Percentiles rank a stretch among this genome's conserved stretches.
Evolutionary conservation across 2,113 vertebrate species (phyloP).

Genomic region (Argyrosomus japonicus): DNA sequence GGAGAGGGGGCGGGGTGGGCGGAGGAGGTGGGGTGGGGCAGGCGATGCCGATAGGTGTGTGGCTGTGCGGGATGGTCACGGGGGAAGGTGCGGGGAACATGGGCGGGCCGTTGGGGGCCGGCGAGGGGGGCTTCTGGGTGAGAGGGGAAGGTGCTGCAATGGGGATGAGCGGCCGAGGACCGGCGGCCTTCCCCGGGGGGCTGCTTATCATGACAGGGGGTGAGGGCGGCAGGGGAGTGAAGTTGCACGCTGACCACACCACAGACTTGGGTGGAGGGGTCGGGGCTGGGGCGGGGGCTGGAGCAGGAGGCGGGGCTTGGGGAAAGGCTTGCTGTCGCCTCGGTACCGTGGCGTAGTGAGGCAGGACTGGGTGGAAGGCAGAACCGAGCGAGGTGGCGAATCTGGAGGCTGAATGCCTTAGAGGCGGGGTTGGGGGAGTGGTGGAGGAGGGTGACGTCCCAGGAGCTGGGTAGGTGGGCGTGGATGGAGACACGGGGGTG

Average conservation of each 20-base stretch:
- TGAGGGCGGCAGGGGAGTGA: constrained; percentile 93
- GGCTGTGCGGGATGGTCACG: constrained; percentile 84
- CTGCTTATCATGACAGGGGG: constrained; percentile 99
- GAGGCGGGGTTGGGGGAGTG: constrained; percentile 94
- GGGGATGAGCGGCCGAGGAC: constrained; percentile 92
- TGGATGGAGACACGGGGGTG: constrained; percentile 86
- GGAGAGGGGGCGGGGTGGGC: constrained; percentile 85
- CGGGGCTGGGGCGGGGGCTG: constrained; percentile 70
- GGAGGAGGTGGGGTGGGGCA: constrained; percentile 80
- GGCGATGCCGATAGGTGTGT: constrained; percentile 79
- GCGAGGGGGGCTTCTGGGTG: constrained; percentile 89
- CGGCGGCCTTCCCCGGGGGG: constrained; percentile 93
- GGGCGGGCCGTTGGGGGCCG: constrained; percentile 72
- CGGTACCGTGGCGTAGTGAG: constrained; percentile 95
- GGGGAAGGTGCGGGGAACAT: constrained; percentile 86
- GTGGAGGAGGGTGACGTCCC: constrained; percentile 85
- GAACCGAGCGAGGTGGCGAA: constrained; percentile 97
- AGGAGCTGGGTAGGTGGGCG: constrained; percentile 82
- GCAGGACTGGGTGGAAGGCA: constrained; percentile 97
- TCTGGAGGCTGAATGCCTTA: constrained; percentile 94
- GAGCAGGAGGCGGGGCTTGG: constrained; percentile 77
- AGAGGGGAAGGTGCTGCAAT: constrained; percentile 88
- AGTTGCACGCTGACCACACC: constrained; percentile 90
- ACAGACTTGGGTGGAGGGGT: constrained; percentile 83
- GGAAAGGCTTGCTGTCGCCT: constrained; percentile 87